These are phyloP conservation scores for Chaetogeoica ovagalla DNA, from an alignment of 2,888 invertebrate species.

Conservation along the genomic window DNA sequence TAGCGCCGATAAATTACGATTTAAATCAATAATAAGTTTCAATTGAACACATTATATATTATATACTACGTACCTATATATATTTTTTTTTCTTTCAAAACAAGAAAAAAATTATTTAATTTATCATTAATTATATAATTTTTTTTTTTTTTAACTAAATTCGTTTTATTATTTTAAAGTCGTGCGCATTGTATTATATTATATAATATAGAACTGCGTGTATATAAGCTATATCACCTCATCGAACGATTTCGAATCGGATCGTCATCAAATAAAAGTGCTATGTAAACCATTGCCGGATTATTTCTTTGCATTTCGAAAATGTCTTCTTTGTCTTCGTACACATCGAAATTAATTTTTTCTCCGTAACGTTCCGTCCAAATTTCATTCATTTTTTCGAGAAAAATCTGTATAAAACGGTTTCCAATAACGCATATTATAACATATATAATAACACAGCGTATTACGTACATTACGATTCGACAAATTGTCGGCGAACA, in stretches of 20 bases:
- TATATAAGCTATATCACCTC: not conserved
- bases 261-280: conserved; percentile 29
- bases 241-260: conserved; percentile 29
- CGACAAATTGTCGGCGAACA: conserved; percentile 54
- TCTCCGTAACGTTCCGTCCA: conserved; percentile 31
- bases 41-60: no score
- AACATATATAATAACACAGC: not conserved
- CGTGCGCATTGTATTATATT: not conserved
- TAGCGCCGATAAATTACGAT: not conserved
- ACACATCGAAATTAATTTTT: conserved; percentile 32
- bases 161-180: no score
- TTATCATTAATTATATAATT: no score
- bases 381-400: conserved; percentile 39
- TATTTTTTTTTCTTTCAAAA: no score
- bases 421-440: not conserved
- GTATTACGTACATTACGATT: not conserved
- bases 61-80: no score
- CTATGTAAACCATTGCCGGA: conserved; percentile 47
- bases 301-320: conserved; percentile 42
- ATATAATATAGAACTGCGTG: not conserved
- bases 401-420: conserved; percentile 31
- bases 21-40: not conserved
- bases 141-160: no score
- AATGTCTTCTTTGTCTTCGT: conserved; percentile 43
- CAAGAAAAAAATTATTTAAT: no score